Percentiles rank a stretch among this genome's conserved stretches.
phyloP scores from a whole-genome alignment of 1,140 invertebrate species.

The Drosophila parvula region DNA sequence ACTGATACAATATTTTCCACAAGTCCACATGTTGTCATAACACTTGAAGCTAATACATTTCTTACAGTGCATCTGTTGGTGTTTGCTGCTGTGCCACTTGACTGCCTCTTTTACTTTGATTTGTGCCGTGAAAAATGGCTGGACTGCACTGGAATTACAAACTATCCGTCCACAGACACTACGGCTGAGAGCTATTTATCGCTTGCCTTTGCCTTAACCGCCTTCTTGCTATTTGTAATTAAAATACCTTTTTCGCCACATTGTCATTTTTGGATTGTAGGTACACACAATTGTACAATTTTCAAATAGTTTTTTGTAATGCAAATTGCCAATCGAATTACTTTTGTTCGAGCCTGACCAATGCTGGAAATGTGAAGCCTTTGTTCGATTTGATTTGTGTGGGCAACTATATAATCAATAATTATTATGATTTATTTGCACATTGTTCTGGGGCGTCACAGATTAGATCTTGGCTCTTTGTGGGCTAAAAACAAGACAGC shows the following conservation, averaged over 20 bases:
- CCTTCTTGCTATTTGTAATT: constrained; percentile 57
- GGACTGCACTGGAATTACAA: constrained; percentile 42
- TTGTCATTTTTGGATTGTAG: constrained; percentile 53
- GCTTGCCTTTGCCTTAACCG: constrained; percentile 15
- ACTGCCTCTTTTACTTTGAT: constrained; percentile 75
- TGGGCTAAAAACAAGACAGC: constrained; percentile 12
- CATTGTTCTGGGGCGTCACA: constrained; percentile 32
- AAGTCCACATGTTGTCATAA: no score
- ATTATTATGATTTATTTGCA: constrained; percentile 53
- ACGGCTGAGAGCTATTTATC: constrained; percentile 50
- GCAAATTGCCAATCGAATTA: constrained; percentile 51
- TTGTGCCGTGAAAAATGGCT: constrained; percentile 64
- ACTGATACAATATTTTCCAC: no score
- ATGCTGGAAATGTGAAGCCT: constrained; percentile 36
- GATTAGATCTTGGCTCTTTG: constrained; percentile 26
- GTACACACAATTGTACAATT: constrained; percentile 37
- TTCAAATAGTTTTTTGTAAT: constrained; percentile 52
- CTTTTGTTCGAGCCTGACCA: constrained; percentile 35
- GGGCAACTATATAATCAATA: constrained; percentile 47
- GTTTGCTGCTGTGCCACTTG: constrained; percentile 57
- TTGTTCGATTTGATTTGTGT: constrained; percentile 43
- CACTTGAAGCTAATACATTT: not conserved
- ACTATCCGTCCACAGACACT: constrained; percentile 33
- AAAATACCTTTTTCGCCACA: constrained; percentile 61
- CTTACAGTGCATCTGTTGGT: constrained; percentile 5